Evolutionary conservation across 2,113 vertebrate species (phyloP).

Genomic region (Melanotaenia duboulayi): DNA sequence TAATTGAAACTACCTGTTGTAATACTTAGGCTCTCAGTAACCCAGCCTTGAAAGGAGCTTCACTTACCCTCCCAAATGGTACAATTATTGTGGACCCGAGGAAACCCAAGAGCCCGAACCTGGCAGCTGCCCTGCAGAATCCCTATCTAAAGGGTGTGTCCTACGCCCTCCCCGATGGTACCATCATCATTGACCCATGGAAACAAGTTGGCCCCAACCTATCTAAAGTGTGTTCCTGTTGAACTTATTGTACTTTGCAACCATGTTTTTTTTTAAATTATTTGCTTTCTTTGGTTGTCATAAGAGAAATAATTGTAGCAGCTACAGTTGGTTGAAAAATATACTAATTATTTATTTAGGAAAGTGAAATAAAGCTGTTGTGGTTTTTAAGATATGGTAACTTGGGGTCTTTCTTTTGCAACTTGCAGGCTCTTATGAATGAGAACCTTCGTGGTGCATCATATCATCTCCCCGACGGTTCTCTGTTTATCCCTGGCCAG

Average conservation of each 20-base stretch:
- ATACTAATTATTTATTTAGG: not conserved
- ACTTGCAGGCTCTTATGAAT: slow-evolving; percentile 74
- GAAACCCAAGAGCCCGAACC: slow-evolving; percentile 73
- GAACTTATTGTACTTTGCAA: slow-evolving; percentile 7
- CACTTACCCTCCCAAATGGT: slow-evolving; percentile 76
- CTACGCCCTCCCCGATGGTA: slow-evolving; percentile 81
- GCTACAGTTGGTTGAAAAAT: not conserved
- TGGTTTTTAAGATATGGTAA: slow-evolving; percentile 1
- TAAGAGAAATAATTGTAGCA: not conserved
- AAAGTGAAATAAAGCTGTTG: not conserved
- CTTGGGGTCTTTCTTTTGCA: slow-evolving; percentile 12
- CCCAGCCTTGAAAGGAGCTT: slow-evolving; percentile 67
- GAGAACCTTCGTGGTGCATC: slow-evolving; percentile 66
- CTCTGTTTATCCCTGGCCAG: slow-evolving; percentile 73
- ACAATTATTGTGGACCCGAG: slow-evolving; percentile 76
- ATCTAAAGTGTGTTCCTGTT: slow-evolving; percentile 59
- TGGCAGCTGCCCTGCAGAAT: slow-evolving; percentile 78
- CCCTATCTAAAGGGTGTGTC: slow-evolving; percentile 75
- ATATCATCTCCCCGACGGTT: slow-evolving; percentile 69
- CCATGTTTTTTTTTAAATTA: not conserved
- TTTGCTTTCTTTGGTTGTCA: not conserved
- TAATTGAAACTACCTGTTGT: slow-evolving; percentile 28
- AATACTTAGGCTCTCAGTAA: slow-evolving; percentile 71
- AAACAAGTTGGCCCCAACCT: slow-evolving; percentile 72
- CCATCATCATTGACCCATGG: slow-evolving; percentile 77